phyloP scores from a whole-genome alignment of 2,113 vertebrate species.

The Leucosticte australis region DNA sequence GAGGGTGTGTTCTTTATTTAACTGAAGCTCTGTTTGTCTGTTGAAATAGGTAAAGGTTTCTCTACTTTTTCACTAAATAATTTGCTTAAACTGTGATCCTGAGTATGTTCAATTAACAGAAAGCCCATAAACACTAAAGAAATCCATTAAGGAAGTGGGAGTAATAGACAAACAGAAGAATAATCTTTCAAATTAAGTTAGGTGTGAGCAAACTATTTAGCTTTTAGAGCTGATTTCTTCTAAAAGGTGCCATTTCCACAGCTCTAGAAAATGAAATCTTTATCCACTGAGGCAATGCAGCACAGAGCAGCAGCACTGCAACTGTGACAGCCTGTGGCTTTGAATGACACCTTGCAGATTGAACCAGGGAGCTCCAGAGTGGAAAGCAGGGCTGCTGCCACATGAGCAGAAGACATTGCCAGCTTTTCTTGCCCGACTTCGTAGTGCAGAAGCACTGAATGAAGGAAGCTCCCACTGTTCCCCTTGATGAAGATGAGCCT shows the following conservation, averaged over 20 bases:
- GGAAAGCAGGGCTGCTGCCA: neutral
- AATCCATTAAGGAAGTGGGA: constrained; percentile 5
- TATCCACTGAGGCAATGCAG: neutral
- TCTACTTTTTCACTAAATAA: constrained; percentile 19
- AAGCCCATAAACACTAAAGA: neutral
- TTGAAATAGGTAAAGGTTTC: constrained; percentile 9
- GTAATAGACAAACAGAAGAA: neutral
- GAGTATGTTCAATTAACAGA: constrained; percentile 15
- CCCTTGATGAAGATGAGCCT: neutral
- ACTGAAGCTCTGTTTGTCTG: neutral
- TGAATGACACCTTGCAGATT: neutral
- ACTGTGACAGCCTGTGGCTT: neutral
- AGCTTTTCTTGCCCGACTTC: neutral
- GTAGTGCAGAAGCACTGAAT: neutral
- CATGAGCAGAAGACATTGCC: neutral
- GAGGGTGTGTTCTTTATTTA: constrained; percentile 48
- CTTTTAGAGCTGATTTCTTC: neutral
- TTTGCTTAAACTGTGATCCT: constrained; percentile 31
- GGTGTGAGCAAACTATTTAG: neutral
- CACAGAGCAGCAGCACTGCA: neutral
- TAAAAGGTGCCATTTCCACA: neutral
- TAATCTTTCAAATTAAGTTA: constrained; percentile 9
- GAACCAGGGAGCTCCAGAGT: neutral
- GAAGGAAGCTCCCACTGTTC: neutral
- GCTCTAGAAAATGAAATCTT: neutral